Evolutionary conservation across 2,113 vertebrate species (phyloP).

Genomic region (Crotophaga sulcirostris): DNA sequence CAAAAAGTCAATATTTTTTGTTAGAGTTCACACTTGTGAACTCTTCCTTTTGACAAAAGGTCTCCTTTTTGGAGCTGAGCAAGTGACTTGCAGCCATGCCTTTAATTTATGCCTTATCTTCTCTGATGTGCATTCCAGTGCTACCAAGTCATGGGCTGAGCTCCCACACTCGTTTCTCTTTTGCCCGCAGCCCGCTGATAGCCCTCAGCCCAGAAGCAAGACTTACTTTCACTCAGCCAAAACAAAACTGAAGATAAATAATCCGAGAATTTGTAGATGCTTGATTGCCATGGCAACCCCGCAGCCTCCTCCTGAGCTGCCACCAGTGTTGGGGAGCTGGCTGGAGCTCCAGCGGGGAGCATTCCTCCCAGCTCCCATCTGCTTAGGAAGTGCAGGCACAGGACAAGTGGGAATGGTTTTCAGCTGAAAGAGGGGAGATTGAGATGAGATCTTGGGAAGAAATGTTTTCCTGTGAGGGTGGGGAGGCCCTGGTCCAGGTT

Average conservation of each 20-base stretch:
- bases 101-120: not conserved
- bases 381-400: too few relatives aligned
- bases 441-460: too few relatives aligned
- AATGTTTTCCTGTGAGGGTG: too few relatives aligned
- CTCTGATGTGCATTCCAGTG: rapidly evolving
- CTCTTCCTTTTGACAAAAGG: not conserved
- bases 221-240: not conserved
- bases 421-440: too few relatives aligned
- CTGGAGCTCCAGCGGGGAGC: not conserved
- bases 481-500: too few relatives aligned
- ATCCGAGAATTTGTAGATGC: conserved; percentile 8
- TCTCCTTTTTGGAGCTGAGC: not conserved
- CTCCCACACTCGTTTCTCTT: not conserved
- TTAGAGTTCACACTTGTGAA: not conserved
- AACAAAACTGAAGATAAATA: conserved; percentile 13
- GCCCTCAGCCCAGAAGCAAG: not conserved
- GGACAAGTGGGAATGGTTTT: too few relatives aligned
- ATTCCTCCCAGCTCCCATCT: not conserved
- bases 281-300: conserved; percentile 37
- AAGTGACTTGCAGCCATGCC: not conserved
- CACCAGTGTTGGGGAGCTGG: not conserved
- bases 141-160: not conserved
- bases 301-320: not conserved
- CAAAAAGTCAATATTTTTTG: not conserved
- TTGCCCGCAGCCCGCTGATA: not conserved